Evolutionary conservation across 2,888 invertebrate species (phyloP), one percentile per base, ranked within the genome.

Genomic region (Alloplasta piceator): DNA sequence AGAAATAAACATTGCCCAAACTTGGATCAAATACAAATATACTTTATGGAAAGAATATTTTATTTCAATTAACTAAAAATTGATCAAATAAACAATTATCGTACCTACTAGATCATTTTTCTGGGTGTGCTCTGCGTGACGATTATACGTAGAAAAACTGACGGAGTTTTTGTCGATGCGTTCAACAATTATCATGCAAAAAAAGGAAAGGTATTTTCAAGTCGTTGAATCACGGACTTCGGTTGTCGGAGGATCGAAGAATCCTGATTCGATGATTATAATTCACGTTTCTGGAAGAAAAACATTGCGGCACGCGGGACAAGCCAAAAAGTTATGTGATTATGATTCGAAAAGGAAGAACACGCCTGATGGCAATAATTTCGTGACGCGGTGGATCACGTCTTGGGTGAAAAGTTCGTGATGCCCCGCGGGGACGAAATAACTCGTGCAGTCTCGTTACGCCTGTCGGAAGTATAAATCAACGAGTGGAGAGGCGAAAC

Each of bases 391-490:
- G 26, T 39, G 81, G 82, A 79, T 85, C 83, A 83, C 82, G 83
- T 76, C 71, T 80, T 61, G 41, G 12, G 78, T 67, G 74, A 80
- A 82, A 83, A 84, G 84, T 83, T 83, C 80, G 83, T 79, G 85
- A 84, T 64, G 80, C 77, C 80, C 79, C 80, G 85, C 73, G 80
- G 83, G 84, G 75, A 39, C 79, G 83, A 73, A 86, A 78, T 80
- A 80, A 73, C 81, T 83, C 81, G 80, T 82, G 86, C 86, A 82
- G 85, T 83, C 89, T 90, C 89, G 89, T 90, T 90, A 90, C 86
- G 85, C 84, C 86, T 88, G 90, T 89, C 90, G 91, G 90, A 91
- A 90, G 89, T 90, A 90, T 90, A 90, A 90, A 90, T 91, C 89
- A 91, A 88, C 67, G 60, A 67, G 60, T 2, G 85, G 26, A 26